Evolutionary conservation across 2,113 vertebrate species (phyloP).

Genomic region (Polypterus senegalus): DNA sequence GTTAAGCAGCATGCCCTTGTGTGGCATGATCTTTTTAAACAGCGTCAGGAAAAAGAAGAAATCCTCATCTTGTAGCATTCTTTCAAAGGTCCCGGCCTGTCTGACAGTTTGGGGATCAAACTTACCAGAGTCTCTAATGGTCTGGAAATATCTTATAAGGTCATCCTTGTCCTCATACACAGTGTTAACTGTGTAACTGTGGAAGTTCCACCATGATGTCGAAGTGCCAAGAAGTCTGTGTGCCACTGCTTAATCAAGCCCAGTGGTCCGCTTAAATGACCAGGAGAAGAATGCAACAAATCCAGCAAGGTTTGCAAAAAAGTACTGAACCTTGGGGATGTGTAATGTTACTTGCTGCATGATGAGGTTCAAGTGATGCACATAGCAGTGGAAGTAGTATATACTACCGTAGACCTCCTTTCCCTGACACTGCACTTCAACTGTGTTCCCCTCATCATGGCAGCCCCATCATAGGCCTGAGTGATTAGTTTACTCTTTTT

Average conservation of each 20-base stretch:
- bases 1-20: too few species aligned
- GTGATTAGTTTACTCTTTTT: background rate
- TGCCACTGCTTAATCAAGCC: background rate
- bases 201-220: background rate
- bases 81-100: too few species aligned
- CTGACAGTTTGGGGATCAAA: too few species aligned
- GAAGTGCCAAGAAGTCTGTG: background rate
- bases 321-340: too few species aligned
- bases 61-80: too few species aligned
- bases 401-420: conserved; percentile 5
- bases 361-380: conserved; percentile 14
- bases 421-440: conserved; percentile 8
- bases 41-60: too few species aligned
- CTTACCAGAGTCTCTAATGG: too few species aligned
- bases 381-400: conserved; percentile 14
- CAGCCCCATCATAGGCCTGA: conserved; percentile 14
- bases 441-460: conserved; percentile 9
- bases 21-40: too few species aligned
- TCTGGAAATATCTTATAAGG: too few species aligned
- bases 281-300: background rate
- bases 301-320: background rate
- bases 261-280: background rate
- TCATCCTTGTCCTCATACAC: background rate
- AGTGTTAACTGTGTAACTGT: background rate
- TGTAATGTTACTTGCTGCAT: conserved; percentile 5